Percentiles rank a stretch among this genome's conserved stretches.
phyloP scores from a whole-genome alignment of 37 sponge, comb jelly and placozoan species.

The Geodia barretti region DNA sequence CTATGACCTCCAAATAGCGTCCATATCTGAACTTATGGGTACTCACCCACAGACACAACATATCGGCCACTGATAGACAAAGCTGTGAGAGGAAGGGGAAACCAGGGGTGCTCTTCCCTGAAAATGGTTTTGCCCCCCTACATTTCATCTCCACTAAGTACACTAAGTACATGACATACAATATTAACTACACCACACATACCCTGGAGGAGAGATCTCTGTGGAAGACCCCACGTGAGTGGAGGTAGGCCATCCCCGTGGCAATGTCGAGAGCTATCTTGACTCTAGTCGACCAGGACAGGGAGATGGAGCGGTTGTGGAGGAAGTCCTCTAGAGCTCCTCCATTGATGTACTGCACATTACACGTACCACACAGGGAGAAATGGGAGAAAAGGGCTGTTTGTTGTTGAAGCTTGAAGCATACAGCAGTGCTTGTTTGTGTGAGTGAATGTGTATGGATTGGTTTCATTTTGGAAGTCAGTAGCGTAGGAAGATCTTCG shows the following conservation, averaged over 20 bases:
- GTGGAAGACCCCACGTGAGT: constrained; percentile 80
- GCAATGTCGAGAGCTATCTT: constrained; percentile 82
- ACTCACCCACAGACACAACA: no score
- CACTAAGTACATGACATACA: no score
- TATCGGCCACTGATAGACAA: no score
- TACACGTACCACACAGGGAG: background rate
- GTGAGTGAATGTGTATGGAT: constrained; percentile 11
- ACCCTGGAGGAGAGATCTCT: constrained; percentile 87
- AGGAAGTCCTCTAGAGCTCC: constrained; percentile 84
- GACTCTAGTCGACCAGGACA: constrained; percentile 71
- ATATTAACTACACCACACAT: no score
- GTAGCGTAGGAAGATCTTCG: no score
- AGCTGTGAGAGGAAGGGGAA: no score
- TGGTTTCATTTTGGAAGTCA: no score
- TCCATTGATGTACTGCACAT: constrained; percentile 83
- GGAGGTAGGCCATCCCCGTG: constrained; percentile 86
- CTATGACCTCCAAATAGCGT: no score
- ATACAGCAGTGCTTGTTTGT: background rate
- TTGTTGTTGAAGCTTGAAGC: background rate
- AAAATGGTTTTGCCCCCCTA: no score
- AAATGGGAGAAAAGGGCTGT: background rate
- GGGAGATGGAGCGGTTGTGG: constrained; percentile 9
- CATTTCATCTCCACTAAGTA: no score
- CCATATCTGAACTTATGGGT: no score
- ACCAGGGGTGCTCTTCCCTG: no score